Percentiles rank a stretch among this genome's conserved stretches.
Evolutionary conservation across 2,888 invertebrate species (phyloP).

Genomic region (Lasioglossum marginatum): DNA sequence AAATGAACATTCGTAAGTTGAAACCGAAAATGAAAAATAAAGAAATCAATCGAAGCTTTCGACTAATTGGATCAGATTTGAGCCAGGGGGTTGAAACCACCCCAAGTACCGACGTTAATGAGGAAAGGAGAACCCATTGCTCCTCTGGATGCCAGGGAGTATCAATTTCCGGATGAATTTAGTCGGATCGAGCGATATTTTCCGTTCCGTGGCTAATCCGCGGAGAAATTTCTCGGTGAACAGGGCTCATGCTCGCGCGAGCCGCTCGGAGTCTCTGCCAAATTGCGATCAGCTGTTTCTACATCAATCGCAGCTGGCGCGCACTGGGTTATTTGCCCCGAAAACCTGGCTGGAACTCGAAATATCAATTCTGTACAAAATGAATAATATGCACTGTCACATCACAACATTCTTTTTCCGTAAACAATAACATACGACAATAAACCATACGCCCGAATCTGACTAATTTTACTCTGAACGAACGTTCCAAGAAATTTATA

Average conservation of each 20-base stretch:
- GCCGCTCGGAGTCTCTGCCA: conserved; percentile 61
- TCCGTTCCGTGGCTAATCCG: conserved; percentile 9
- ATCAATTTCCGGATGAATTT: conserved; percentile 23
- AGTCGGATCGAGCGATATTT: conserved; percentile 4
- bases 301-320: conserved; percentile 67
- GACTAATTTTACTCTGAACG: too few relatives aligned
- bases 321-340: neutral
- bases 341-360: neutral
- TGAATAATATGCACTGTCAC: neutral
- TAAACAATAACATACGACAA: too few relatives aligned
- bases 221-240: conserved; percentile 19
- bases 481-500: too few relatives aligned
- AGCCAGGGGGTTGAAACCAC: neutral
- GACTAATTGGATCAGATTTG: neutral
- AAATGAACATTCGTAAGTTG: neutral
- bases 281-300: conserved; percentile 74
- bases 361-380: neutral
- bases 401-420: too few relatives aligned
- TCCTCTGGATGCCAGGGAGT: neutral
- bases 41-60: neutral
- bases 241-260: conserved; percentile 43
- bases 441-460: neutral
- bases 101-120: neutral
- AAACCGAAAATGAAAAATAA: neutral
- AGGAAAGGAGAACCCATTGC: neutral